Base-by-base conservation (phyloP, 2,888 invertebrate genomes). In the Odontocerum albicorne region DNA sequence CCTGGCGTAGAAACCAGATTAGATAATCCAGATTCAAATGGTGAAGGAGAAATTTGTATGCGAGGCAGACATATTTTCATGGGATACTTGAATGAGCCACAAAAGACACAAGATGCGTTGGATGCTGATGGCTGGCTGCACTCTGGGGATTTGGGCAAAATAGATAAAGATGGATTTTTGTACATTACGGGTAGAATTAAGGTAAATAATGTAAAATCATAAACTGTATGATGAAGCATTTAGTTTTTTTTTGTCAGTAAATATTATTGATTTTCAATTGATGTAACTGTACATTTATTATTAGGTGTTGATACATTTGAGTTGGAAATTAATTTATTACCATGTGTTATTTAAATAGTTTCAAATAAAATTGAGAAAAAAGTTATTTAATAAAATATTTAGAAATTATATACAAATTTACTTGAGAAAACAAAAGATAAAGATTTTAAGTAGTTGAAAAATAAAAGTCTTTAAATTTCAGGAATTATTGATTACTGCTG, bases 401-500 rank as follows among this genome's bases (percentile, higher is more conserved):
- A 10, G 35, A 19, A 16, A 22, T 51, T n/a, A n/a, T 7, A 19
- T 45, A 33, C 12, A 42, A 27, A n/a, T n/a, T n/a, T n/a, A n/a
- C n/a, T n/a, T n/a, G n/a, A 44, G 7, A 42, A 21, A 6, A 32
- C 8, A 35, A 2, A 35, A 15, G 13, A 15, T 12, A 16, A 4
- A 35, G 16, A 35, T 33, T 13, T 8, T 3, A 1, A 32, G 6
- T 33, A 33, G 62, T 43, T 56, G 4, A 21, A 49, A 31, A 12
- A 44, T 21, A 27, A 7, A 10, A 7, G 27, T 10, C 27, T 27
- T 58, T 60, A 61, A 39, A 44, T 64, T 65, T 58, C 70, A 81
- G 84, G 96, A 96, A 71, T 69, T 96, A 38, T 77, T 96, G 42
- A 95, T 96, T 63, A 96, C 96, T 1, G 94, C 96, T 39, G 96